A percentile compares a stretch with the other conserved stretches of the same genome.
phyloP scores from a whole-genome alignment of 1,140 invertebrate species.

The Meloidogyne floridensis region DNA sequence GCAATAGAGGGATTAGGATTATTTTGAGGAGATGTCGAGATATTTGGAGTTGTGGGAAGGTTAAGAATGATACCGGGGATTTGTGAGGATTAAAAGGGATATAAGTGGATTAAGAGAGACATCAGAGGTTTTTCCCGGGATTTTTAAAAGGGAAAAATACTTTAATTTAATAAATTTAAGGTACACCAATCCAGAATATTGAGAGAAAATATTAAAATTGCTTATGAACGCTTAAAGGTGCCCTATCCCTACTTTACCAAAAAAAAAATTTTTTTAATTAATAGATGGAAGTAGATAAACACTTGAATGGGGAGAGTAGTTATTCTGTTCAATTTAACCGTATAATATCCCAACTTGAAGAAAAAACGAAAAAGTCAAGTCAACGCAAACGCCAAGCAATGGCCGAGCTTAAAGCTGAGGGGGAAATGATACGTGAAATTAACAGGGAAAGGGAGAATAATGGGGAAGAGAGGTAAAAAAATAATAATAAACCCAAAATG shows the following conservation, averaged over 20 bases:
- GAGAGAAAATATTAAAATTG: constrained; percentile 22
- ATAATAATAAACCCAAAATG: not conserved
- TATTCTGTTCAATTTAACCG: constrained; percentile 24
- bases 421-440: not conserved
- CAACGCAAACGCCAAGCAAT: not conserved
- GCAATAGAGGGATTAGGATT: too few relatives aligned
- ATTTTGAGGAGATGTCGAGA: too few relatives aligned
- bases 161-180: not conserved
- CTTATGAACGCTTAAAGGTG: constrained; percentile 23
- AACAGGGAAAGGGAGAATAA: not conserved
- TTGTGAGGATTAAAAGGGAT: too few relatives aligned
- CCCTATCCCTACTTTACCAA: not conserved
- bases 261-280: too few relatives aligned
- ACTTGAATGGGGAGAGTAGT: constrained; percentile 17
- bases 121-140: too few relatives aligned
- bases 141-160: too few relatives aligned
- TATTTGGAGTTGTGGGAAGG: too few relatives aligned
- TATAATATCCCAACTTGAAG: constrained; percentile 12
- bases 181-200: constrained; percentile 27
- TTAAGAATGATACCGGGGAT: too few relatives aligned
- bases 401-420: not conserved
- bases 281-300: constrained; percentile 25
- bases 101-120: too few relatives aligned
- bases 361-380: constrained; percentile 3
- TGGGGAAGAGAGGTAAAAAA: not conserved